phyloP scores from a whole-genome alignment of 2,797 vertebrate genomes.

The Sebastes jordani region DNA sequence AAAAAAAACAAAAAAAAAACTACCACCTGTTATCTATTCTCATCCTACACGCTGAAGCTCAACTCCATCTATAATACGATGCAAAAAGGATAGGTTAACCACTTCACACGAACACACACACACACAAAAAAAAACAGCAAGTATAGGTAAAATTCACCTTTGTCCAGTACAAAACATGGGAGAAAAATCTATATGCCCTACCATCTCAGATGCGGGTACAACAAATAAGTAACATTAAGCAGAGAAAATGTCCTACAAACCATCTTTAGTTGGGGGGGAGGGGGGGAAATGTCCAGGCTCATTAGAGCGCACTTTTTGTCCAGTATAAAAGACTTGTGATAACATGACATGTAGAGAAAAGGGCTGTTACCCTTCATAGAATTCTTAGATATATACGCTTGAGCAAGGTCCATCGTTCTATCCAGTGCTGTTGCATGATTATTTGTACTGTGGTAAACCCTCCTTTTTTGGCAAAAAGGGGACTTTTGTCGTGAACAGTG shows the following conservation, averaged over 20 bases:
- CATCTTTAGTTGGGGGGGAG: constrained; percentile 34
- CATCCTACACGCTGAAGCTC: constrained; percentile 71
- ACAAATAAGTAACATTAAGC: constrained; percentile 73
- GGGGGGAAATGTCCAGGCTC: constrained; percentile 61
- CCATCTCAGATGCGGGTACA: constrained; percentile 75
- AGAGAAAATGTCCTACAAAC: constrained; percentile 70
- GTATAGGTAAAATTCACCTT: constrained; percentile 86
- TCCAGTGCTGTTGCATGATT: constrained; percentile 86
- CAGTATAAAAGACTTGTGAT: constrained; percentile 82
- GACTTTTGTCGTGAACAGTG: constrained; percentile 67
- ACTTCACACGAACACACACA: constrained; percentile 63
- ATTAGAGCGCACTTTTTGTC: constrained; percentile 73
- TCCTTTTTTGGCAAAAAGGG: constrained; percentile 59
- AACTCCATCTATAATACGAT: constrained; percentile 65
- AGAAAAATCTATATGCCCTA: constrained; percentile 75
- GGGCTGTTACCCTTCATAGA: constrained; percentile 72
- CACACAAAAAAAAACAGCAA: constrained; percentile 41
- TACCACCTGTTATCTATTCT: constrained; percentile 68
- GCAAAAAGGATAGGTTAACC: constrained; percentile 66
- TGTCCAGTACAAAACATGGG: constrained; percentile 84
- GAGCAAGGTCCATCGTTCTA: constrained; percentile 80
- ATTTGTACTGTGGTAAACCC: constrained; percentile 73
- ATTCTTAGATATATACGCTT: constrained; percentile 75
- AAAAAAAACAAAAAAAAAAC: constrained; percentile 2
- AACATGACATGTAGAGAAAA: constrained; percentile 76